Evolutionary conservation across 2,113 vertebrate species (phyloP).

Genomic region (Phylloscopus trochiloides): DNA sequence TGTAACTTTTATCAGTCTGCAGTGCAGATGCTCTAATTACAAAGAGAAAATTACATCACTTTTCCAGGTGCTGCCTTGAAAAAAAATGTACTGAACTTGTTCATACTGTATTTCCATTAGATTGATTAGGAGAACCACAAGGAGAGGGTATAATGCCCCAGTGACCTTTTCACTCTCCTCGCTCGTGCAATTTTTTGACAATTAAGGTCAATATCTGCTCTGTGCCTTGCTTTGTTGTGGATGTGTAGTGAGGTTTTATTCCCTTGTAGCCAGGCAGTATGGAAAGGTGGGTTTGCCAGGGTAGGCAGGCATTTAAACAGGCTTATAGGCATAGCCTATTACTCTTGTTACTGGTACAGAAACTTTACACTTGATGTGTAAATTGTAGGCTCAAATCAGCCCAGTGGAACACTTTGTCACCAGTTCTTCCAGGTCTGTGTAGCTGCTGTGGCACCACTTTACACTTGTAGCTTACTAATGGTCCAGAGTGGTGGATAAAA

Average conservation of each 20-base stretch:
- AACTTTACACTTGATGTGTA: not conserved
- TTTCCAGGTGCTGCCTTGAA: not conserved
- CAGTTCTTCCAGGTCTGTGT: not conserved
- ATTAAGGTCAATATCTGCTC: not conserved
- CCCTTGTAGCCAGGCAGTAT: rapidly evolving
- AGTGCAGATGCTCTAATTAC: not conserved
- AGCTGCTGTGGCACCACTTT: not conserved
- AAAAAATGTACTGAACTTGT: not conserved
- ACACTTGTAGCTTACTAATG: not conserved
- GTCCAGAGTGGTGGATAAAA: not conserved
- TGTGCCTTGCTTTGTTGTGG: not conserved
- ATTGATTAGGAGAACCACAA: not conserved
- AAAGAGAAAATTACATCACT: not conserved
- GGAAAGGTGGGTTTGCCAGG: not conserved
- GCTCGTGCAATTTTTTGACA: not conserved
- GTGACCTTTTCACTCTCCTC: not conserved
- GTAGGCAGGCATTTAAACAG: not conserved
- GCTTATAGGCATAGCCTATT: not conserved
- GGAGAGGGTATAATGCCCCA: not conserved
- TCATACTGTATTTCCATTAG: not conserved
- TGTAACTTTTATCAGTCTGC: not conserved
- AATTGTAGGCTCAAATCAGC: not conserved
- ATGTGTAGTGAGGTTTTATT: not conserved
- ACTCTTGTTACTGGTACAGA: not conserved
- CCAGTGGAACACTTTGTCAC: not conserved